Percentiles rank a stretch among this genome's conserved stretches.
Evolutionary conservation across 2,113 vertebrate genomes (phyloP).

Genomic region (Lasiurus cinereus): DNA sequence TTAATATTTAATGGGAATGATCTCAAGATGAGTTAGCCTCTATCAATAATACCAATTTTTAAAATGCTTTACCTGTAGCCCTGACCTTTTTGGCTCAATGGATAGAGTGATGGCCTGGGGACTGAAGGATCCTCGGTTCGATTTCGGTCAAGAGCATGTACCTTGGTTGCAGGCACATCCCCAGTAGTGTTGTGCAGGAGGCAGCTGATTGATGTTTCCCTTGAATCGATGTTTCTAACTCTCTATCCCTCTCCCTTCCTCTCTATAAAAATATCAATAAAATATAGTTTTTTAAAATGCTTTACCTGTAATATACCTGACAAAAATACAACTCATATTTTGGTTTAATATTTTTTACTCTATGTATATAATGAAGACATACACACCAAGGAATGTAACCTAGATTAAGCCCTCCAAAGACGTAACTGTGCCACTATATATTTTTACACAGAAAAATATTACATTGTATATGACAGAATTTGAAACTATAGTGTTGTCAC

Average conservation of each 20-base stretch:
- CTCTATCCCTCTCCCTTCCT: too few relatives aligned
- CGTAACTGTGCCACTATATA: neutral
- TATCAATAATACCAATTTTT: neutral
- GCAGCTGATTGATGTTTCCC: too few relatives aligned
- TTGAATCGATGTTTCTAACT: too few relatives aligned
- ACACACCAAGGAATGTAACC: neutral
- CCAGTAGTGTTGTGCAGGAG: too few relatives aligned
- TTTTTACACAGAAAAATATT: conserved; percentile 31
- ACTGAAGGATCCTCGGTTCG: too few relatives aligned
- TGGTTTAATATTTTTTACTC: neutral
- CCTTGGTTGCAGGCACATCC: too few relatives aligned
- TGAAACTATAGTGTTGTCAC: neutral
- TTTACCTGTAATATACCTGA: neutral
- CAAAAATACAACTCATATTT: neutral
- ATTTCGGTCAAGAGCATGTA: too few relatives aligned
- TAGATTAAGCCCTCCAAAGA: neutral
- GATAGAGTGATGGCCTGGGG: too few relatives aligned
- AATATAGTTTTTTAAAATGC: neutral
- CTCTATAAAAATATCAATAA: neutral
- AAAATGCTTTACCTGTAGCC: conserved; percentile 10
- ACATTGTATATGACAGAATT: neutral
- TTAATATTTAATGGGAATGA: neutral
- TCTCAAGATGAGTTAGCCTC: neutral
- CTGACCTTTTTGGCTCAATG: too few relatives aligned
- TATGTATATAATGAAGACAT: neutral